Percentiles rank a stretch among this genome's conserved stretches.
phyloP scores from a whole-genome alignment of 2,888 invertebrate species.

The Altica lythri region DNA sequence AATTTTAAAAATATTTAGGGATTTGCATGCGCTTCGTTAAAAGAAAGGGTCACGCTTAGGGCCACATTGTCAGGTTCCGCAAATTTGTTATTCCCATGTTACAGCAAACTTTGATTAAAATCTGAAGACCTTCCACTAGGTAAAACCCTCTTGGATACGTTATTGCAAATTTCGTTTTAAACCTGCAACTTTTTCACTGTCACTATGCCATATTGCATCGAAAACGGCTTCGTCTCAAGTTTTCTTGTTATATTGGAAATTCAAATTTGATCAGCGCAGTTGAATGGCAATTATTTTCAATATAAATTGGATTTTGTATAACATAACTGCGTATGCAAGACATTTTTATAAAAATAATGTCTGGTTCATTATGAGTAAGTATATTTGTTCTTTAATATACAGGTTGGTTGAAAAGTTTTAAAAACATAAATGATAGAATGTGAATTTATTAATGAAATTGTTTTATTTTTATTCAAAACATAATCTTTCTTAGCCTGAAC shows the following conservation, averaged over 20 bases:
- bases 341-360: too few species aligned
- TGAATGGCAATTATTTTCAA: conserved; percentile 2
- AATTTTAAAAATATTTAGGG: background rate
- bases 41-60: conserved; percentile 11
- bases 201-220: conserved; percentile 21
- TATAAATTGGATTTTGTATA: conserved; percentile 4
- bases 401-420: too few species aligned
- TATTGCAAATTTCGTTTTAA: conserved; percentile 21
- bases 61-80: conserved; percentile 11
- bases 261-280: conserved; percentile 8
- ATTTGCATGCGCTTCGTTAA: background rate
- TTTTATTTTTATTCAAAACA: too few species aligned
- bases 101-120: conserved; percentile 18
- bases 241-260: conserved; percentile 18
- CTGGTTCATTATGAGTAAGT: too few species aligned
- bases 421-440: too few species aligned
- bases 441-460: too few species aligned
- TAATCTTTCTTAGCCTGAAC: too few species aligned
- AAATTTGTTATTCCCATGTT: conserved; percentile 9
- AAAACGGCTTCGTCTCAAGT: conserved; percentile 15
- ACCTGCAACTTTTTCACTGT: conserved; percentile 15
- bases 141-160: conserved; percentile 9
- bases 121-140: conserved; percentile 14
- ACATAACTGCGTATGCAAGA: too few species aligned
- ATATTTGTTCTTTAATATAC: too few species aligned